These are phyloP conservation scores for Troilus luridus DNA, from an alignment of 2,888 invertebrate species.

Conservation along the genomic window DNA sequence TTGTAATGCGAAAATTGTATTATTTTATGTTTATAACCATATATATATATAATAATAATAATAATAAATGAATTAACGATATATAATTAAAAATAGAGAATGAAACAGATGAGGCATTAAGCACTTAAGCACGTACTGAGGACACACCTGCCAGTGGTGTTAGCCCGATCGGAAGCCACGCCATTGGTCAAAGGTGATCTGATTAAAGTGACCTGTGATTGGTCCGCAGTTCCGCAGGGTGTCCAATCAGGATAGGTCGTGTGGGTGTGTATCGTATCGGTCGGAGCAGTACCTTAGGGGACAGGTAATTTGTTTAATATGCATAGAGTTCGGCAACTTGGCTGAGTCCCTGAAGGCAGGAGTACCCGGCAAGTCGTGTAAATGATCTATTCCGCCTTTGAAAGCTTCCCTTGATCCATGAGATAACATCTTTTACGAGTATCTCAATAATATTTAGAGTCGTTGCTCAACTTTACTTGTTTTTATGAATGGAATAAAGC, in stretches of 20 bases:
- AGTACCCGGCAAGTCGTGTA: not conserved
- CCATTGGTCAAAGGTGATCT: not conserved
- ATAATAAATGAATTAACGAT: no score
- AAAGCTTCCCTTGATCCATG: not conserved
- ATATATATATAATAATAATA: no score
- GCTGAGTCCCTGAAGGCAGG: not conserved
- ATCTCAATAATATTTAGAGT: no score
- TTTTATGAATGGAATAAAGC: no score
- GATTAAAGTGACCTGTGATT: not conserved
- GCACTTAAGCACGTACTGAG: no score
- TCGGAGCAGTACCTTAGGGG: not conserved
- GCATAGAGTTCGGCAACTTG: not conserved
- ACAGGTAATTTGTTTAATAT: slow-evolving; percentile 17
- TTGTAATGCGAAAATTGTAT: no score
- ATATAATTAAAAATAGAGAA: no score
- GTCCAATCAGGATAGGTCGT: not conserved
- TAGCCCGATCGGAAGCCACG: no score
- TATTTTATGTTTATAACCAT: no score
- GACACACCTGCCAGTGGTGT: no score
- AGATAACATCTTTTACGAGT: not conserved
- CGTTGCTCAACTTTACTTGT: no score
- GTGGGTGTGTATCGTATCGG: not conserved
- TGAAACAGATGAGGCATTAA: no score
- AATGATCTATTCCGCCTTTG: not conserved
- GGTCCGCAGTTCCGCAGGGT: not conserved